A percentile compares a stretch with the other conserved stretches of the same genome.
These are phyloP conservation scores for Picus viridis DNA, from an alignment of 2,797 vertebrate species.

Conservation along the genomic window DNA sequence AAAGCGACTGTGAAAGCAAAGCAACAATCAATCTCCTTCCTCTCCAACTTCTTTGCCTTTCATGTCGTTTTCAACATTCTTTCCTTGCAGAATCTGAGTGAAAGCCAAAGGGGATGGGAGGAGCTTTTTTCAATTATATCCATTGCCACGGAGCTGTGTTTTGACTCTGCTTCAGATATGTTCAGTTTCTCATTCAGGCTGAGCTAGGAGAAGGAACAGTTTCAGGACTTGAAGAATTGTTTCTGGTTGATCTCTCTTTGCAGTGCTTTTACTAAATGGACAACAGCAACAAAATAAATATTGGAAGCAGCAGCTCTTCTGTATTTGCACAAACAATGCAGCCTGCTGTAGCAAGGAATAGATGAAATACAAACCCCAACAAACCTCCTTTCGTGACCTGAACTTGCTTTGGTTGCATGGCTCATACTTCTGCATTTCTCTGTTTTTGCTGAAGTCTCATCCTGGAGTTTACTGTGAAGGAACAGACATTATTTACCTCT, in stretches of 20 bases:
- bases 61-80: neutral
- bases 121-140: neutral
- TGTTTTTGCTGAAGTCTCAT: neutral
- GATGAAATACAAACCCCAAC: neutral
- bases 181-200: neutral
- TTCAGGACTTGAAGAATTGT: neutral
- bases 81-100: neutral
- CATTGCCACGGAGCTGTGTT: neutral
- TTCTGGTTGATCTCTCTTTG: neutral
- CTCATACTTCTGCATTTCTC: constrained; percentile 1
- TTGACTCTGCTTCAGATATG: neutral
- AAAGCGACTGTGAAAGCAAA: neutral
- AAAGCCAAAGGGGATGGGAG: neutral
- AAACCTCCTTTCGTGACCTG: neutral
- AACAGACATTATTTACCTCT: neutral
- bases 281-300: neutral
- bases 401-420: constrained; percentile 17
- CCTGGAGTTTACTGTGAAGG: neutral
- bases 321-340: constrained; percentile 42
- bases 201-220: neutral
- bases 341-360: constrained; percentile 25
- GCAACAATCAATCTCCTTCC: neutral
- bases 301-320: neutral
- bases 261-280: neutral
- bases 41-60: constrained; percentile 4